Conservation (phyloP, 1,140 invertebrate species). For the Drosophila busckii region DNA sequence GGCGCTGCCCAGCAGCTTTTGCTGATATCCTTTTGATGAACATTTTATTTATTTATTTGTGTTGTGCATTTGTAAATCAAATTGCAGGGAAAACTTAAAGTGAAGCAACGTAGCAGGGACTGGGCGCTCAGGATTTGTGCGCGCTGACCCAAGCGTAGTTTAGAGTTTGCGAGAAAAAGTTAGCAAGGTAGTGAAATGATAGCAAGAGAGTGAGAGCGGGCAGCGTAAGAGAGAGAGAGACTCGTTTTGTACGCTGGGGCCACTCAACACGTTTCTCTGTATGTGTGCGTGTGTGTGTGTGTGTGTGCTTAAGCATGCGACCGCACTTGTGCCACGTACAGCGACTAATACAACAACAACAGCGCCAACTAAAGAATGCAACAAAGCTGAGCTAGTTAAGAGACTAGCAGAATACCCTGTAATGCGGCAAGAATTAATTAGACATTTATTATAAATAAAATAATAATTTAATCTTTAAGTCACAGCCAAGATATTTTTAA, state of each 20-base stretch:
- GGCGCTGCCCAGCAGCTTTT: slow-evolving; percentile 5
- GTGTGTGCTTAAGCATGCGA: slow-evolving; percentile 68
- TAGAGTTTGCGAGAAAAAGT: slow-evolving; percentile 2
- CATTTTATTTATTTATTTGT: slow-evolving; percentile 3
- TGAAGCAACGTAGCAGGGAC: not conserved
- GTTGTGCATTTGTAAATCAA: slow-evolving; percentile 45
- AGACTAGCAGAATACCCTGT: slow-evolving; percentile 15
- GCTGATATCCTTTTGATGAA: slow-evolving; percentile 34
- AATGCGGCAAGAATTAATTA: not conserved
- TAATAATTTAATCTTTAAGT: too few species aligned
- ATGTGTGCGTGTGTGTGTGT: slow-evolving; percentile 26
- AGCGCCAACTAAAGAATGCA: slow-evolving; percentile 21
- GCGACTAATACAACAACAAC: slow-evolving; percentile 43
- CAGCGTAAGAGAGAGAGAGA: slow-evolving; percentile 7
- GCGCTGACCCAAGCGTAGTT: slow-evolving; percentile 29
- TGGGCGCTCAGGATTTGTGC: slow-evolving; percentile 4
- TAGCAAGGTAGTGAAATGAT: slow-evolving; percentile 5
- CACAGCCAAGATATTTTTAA: too few species aligned
- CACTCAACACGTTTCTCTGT: slow-evolving; percentile 69
- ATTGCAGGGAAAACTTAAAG: slow-evolving; percentile 47
- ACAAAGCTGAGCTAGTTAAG: not conserved
- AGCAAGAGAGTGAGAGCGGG: slow-evolving; percentile 5
- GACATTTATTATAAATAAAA: too few species aligned
- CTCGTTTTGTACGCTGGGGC: slow-evolving; percentile 33
- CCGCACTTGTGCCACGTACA: slow-evolving; percentile 74